These are phyloP conservation scores for Achroia grisella DNA, from an alignment of 1,140 invertebrate species.

Conservation along the genomic window DNA sequence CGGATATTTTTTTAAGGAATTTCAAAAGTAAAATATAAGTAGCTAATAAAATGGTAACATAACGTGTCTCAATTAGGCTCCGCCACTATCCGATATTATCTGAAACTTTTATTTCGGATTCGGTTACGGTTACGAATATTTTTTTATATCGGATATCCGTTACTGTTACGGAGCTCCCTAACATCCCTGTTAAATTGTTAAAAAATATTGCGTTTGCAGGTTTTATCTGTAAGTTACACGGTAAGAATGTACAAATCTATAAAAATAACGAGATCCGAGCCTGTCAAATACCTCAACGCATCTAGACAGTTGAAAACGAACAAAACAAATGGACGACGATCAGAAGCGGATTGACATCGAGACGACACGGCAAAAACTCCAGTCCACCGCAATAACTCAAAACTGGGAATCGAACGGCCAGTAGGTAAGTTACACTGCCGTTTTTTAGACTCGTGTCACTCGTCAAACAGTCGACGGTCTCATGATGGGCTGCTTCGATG, in stretches of 20 bases:
- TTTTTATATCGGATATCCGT: too few species aligned
- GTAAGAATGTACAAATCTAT: background rate
- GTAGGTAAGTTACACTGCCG: slow-evolving; percentile 44
- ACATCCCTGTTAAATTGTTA: too few species aligned
- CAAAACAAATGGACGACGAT: slow-evolving; percentile 31
- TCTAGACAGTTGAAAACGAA: slow-evolving; percentile 34
- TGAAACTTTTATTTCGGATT: too few species aligned
- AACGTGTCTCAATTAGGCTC: too few species aligned
- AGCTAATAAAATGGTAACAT: too few species aligned
- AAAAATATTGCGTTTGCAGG: slow-evolving; percentile 36
- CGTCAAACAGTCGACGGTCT: slow-evolving; percentile 56
- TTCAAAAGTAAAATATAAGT: too few species aligned
- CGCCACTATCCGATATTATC: too few species aligned
- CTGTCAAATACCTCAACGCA: slow-evolving; percentile 23
- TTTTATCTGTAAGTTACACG: too few species aligned
- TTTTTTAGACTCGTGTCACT: slow-evolving; percentile 62
- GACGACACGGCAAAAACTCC: slow-evolving; percentile 36
- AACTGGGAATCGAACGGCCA: slow-evolving; percentile 30
- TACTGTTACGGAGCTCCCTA: too few species aligned
- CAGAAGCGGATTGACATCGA: slow-evolving; percentile 25
- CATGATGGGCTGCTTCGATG: slow-evolving; percentile 64
- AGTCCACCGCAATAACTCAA: slow-evolving; percentile 47
- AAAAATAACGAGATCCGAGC: slow-evolving; percentile 1
- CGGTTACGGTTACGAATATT: too few species aligned
- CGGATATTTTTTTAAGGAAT: too few species aligned